Evolutionary conservation across 2,113 vertebrate genomes (phyloP).

Genomic region (Gadus macrocephalus): DNA sequence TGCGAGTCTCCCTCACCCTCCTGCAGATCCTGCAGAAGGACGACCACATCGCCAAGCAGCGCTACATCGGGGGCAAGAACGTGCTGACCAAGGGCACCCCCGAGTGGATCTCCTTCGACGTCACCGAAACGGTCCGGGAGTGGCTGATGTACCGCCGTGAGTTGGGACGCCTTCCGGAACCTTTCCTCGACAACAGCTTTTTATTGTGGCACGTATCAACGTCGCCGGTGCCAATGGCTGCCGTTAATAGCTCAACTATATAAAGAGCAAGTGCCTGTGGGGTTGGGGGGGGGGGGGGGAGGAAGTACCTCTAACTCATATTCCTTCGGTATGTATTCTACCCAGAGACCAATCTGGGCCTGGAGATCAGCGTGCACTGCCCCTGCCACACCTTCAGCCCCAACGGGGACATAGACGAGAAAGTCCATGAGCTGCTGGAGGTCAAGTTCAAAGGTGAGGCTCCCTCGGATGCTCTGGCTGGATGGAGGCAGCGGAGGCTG

Average conservation of each 20-base stretch:
- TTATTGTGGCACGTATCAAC: constrained; percentile 17
- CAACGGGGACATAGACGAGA: constrained; percentile 90
- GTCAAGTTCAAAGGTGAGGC: constrained; percentile 92
- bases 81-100: constrained; percentile 86
- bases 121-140: constrained; percentile 92
- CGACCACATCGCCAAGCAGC: constrained; percentile 93
- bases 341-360: constrained; percentile 88
- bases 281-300: too few species aligned
- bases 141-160: constrained; percentile 93
- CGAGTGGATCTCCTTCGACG: constrained; percentile 97
- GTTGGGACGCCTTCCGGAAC: constrained; percentile 41
- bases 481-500: not conserved
- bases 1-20: constrained; percentile 32
- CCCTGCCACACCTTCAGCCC: constrained; percentile 94
- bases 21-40: constrained; percentile 86
- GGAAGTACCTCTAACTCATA: constrained; percentile 10
- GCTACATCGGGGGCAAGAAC: constrained; percentile 91
- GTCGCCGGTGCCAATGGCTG: not conserved
- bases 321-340: constrained; percentile 45
- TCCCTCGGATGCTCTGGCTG: not conserved
- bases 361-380: constrained; percentile 96
- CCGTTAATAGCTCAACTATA: constrained; percentile 15
- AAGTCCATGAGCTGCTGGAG: constrained; percentile 86
- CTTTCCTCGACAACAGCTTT: constrained; percentile 14
- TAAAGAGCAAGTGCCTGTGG: constrained; percentile 15